phyloP scores from a whole-genome alignment of 2,888 invertebrate species.

The Erebia aethiops region DNA sequence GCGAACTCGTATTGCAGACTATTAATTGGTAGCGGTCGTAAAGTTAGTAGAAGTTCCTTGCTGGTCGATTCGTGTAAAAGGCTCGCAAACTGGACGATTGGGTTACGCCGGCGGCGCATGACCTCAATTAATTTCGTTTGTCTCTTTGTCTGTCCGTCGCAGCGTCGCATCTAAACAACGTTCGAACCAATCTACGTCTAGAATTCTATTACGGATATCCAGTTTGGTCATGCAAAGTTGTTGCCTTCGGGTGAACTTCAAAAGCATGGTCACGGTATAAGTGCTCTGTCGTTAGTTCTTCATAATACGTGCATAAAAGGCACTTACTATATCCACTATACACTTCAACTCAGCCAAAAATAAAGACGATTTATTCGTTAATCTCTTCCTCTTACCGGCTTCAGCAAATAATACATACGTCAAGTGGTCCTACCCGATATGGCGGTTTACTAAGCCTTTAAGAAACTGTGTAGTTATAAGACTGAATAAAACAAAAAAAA shows the following conservation, averaged over 20 bases:
- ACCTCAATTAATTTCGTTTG: conserved; percentile 79
- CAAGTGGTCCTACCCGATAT: too few relatives aligned
- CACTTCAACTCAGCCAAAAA: too few relatives aligned
- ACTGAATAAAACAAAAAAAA: too few relatives aligned
- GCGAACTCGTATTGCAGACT: conserved; percentile 38
- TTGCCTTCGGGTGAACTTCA: conserved; percentile 45
- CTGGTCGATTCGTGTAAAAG: conserved; percentile 58
- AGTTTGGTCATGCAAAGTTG: conserved; percentile 47
- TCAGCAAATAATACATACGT: too few relatives aligned
- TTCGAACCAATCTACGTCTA: conserved; percentile 64
- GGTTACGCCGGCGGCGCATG: conserved; percentile 72
- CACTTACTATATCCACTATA: too few relatives aligned
- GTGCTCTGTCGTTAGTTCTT: conserved; percentile 26
- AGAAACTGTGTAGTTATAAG: too few relatives aligned
- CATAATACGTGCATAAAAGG: conserved; percentile 5
- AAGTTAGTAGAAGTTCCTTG: conserved; percentile 42
- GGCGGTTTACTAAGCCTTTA: too few relatives aligned
- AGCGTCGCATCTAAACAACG: conserved; percentile 58
- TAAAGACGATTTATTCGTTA: too few relatives aligned
- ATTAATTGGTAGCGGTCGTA: conserved; percentile 37
- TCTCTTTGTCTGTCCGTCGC: conserved; percentile 67
- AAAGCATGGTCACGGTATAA: conserved; percentile 31
- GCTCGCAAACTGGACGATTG: conserved; percentile 61
- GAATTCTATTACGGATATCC: conserved; percentile 73
- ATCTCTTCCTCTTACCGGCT: too few relatives aligned